Conservation (phyloP, 2,888 invertebrate species). For the Cosmia trapezina region DNA sequence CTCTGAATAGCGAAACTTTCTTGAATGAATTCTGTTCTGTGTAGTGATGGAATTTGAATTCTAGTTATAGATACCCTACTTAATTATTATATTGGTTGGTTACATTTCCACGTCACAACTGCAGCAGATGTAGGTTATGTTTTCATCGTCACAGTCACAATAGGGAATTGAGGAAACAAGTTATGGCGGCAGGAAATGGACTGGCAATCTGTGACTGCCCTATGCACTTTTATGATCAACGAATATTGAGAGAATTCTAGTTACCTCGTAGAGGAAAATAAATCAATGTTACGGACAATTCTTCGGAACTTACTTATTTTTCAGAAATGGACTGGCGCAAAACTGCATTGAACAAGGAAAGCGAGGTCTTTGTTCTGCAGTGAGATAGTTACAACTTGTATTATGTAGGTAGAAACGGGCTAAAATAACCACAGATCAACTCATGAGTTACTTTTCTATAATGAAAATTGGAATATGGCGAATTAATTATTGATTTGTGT, state of each 20-base stretch:
- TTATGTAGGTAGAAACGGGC: background rate
- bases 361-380: conserved; percentile 19
- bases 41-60: background rate
- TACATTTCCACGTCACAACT: background rate
- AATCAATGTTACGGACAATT: conserved; percentile 16
- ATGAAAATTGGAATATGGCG: background rate
- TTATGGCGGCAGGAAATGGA: conserved; percentile 30
- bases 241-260: conserved; percentile 34
- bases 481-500: background rate
- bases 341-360: background rate
- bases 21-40: background rate
- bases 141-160: conserved; percentile 28
- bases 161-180: conserved; percentile 39
- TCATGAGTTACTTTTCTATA: background rate
- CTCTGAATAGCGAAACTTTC: background rate
- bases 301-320: background rate
- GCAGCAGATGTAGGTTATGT: conserved; percentile 17
- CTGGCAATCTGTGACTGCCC: conserved; percentile 36
- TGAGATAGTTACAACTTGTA: background rate
- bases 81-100: background rate
- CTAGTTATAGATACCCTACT: background rate
- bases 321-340: background rate
- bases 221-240: conserved; percentile 40
- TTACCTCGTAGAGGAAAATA: conserved; percentile 22
- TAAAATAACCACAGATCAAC: background rate